Percentiles rank a stretch among this genome's conserved stretches.
Conservation (phyloP, 2,113 vertebrate species). For the Centropus unirufus region DNA sequence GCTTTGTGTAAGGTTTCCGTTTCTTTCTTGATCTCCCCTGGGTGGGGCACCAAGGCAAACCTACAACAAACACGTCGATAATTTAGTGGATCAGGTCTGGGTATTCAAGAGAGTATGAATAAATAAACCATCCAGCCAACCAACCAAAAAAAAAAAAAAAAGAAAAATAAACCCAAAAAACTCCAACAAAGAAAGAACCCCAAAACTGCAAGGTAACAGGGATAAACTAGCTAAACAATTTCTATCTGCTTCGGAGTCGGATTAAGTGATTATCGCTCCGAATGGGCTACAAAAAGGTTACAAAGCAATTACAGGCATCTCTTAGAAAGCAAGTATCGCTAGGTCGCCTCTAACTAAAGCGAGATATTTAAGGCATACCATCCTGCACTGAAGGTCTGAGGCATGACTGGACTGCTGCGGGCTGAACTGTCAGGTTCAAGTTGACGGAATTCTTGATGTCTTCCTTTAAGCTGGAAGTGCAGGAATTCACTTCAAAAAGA, state of each 20-base stretch:
- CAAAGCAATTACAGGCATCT: slow-evolving; percentile 24
- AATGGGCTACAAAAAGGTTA: not conserved
- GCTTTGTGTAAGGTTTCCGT: slow-evolving; percentile 93
- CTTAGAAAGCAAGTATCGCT: not conserved
- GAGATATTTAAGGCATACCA: slow-evolving; percentile 80
- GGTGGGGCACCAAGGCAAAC: slow-evolving; percentile 88
- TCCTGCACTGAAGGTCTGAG: slow-evolving; percentile 86
- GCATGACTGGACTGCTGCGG: slow-evolving; percentile 81
- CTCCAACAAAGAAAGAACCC: too few species aligned
- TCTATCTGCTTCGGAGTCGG: not conserved
- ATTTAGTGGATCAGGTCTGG: slow-evolving; percentile 9
- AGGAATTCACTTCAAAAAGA: slow-evolving; percentile 79
- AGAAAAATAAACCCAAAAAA: not conserved
- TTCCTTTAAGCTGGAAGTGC: slow-evolving; percentile 76
- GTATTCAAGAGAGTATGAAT: not conserved
- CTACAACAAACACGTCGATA: slow-evolving; percentile 76
- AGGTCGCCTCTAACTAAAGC: slow-evolving; percentile 9
- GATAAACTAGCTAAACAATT: not conserved
- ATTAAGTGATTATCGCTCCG: not conserved
- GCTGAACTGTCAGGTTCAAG: slow-evolving; percentile 84
- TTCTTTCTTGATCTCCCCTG: slow-evolving; percentile 90
- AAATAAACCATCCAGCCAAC: not conserved
- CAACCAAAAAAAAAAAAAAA: not conserved
- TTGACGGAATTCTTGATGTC: slow-evolving; percentile 83
- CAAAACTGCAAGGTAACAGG: not conserved